Evolutionary conservation across 2,888 invertebrate species (phyloP).

Genomic region (Tetanocera ferruginea): DNA sequence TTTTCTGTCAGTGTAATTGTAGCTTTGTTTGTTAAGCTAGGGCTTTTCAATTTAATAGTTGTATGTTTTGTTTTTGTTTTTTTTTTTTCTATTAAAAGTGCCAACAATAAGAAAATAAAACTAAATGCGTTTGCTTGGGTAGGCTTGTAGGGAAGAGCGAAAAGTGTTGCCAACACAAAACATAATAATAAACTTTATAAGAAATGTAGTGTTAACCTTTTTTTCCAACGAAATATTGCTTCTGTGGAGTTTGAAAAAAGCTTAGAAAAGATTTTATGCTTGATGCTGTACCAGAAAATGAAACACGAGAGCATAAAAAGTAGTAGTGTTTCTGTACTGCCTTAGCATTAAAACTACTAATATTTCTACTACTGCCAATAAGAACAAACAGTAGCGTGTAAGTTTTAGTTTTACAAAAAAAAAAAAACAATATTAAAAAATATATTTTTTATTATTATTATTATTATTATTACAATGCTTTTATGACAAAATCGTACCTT

Average conservation of each 20-base stretch:
- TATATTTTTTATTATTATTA: not conserved
- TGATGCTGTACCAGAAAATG: conserved; percentile 51
- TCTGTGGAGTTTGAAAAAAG: conserved; percentile 24
- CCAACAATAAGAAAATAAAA: conserved; percentile 14
- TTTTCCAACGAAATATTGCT: conserved; percentile 8
- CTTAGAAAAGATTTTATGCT: conserved; percentile 11
- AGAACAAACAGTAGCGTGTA: conserved; percentile 70
- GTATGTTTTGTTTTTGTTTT: not conserved
- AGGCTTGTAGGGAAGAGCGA: conserved; percentile 50
- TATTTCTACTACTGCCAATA: conserved; percentile 66
- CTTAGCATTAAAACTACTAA: conserved; percentile 44
- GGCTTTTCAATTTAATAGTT: conserved; percentile 9
- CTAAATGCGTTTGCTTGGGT: conserved; percentile 61
- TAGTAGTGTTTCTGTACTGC: conserved; percentile 36
- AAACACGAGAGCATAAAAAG: conserved; percentile 57
- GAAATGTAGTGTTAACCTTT: not conserved
- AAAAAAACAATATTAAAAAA: conserved; percentile 32
- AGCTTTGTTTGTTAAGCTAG: conserved; percentile 22
- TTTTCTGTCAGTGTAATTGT: conserved; percentile 39
- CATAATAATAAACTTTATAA: not conserved
- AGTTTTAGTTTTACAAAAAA: conserved; percentile 49
- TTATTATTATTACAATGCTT: not conserved
- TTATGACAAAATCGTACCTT: not conserved
- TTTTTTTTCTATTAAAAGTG: conserved; percentile 24
- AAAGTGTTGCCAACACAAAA: conserved; percentile 20